Base-by-base conservation (phyloP, 2,113 vertebrate species). In the Dasyornis broadbenti region DNA sequence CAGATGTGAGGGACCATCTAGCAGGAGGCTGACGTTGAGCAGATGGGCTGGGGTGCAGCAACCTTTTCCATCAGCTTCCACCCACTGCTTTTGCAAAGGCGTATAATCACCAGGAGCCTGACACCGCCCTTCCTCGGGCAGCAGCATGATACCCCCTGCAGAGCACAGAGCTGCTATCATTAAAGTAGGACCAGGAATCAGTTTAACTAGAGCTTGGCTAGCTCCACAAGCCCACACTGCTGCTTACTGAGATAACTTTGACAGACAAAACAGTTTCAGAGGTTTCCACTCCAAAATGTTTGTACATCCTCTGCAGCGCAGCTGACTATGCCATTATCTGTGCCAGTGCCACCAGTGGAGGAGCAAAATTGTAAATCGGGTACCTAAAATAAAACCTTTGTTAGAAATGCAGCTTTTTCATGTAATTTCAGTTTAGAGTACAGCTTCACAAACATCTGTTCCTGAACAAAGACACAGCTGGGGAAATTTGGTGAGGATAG, bases 21-120 rank as follows among this genome's bases (percentile, higher is more conserved):
- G 90, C 88, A 94, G 71, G 82, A 90, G 79, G 79, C 1, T 94
- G 94, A 92, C 92, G 92, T 64, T 88, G 88, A 96, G 95, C 95
- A 96, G 94, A 96, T 93, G 96, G 94, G 88, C 90, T n/a, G 35
- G 63, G 54, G 66, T 53, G 88, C 75, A 86, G 94, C 33, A 86
- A 72, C 70, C 82, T 86, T 73, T 90, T 61, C 92, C 71, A 69
- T 61, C 40, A 20, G 45, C 50, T 95, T 93, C 66, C 92, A 85
- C 78, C 70, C 88, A 33, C 37, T 45, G 90, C 85, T 87, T 78
- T 72, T 64, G 66, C 84, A 79, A 78, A 92, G 77, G 53, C 2
- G 0, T 70, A 49, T 76, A 82, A 87, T 68, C 39, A 7, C 49
- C 40, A 7, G 0, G 1, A 78, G 85, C 53, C 66, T 72, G 70